phyloP scores from a whole-genome alignment of 1,140 invertebrate species.

The Paracyclopina nana region DNA sequence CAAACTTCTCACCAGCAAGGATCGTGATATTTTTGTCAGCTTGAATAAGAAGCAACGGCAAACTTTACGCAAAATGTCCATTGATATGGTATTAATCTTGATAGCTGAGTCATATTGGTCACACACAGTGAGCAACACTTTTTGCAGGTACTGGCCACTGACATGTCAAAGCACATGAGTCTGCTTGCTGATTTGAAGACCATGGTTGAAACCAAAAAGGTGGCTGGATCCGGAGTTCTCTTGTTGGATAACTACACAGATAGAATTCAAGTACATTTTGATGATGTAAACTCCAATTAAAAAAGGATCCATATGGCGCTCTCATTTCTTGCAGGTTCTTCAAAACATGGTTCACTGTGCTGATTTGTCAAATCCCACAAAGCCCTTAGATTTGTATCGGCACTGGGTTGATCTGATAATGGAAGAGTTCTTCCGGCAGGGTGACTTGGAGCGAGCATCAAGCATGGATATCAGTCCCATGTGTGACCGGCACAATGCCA shows the following conservation, averaged over 20 bases:
- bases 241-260: constrained; percentile 95
- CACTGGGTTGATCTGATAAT: constrained; percentile 80
- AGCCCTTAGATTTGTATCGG: constrained; percentile 75
- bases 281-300: too few species aligned
- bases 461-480: constrained; percentile 91
- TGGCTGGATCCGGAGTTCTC: constrained; percentile 82
- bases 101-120: too few species aligned
- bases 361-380: constrained; percentile 97
- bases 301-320: too few species aligned
- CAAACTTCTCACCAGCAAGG: constrained; percentile 84
- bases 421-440: constrained; percentile 95
- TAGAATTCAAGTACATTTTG: constrained; percentile 50
- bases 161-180: constrained; percentile 99
- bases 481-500: constrained; percentile 86
- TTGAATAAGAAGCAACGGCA: constrained; percentile 87
- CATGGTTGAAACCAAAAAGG: constrained; percentile 99
- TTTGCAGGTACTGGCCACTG: constrained; percentile 53
- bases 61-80: constrained; percentile 92
- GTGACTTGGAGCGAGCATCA: constrained; percentile 72
- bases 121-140: too few species aligned
- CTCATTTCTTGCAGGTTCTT: constrained; percentile 45
- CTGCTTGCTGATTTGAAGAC: constrained; percentile 92
- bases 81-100: constrained; percentile 67
- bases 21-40: constrained; percentile 87
- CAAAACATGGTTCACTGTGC: constrained; percentile 99